A percentile compares a stretch with the other conserved stretches of the same genome.
Evolutionary conservation across 2,113 vertebrate species (phyloP).

Genomic region (Microcebus jonahi): DNA sequence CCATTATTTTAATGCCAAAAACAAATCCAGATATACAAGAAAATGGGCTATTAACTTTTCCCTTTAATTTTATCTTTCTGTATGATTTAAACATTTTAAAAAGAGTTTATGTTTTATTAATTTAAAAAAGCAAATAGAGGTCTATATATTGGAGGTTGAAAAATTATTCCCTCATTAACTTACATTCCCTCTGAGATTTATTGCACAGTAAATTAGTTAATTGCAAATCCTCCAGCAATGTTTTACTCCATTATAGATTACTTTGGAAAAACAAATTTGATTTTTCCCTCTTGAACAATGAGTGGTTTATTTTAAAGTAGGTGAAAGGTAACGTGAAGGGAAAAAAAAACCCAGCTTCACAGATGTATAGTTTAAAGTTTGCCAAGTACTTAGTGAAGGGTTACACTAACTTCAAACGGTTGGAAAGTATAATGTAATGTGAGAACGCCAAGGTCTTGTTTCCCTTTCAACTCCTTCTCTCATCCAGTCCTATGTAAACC

Average conservation of each 20-base stretch:
- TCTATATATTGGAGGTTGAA: constrained; percentile 35
- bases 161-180: constrained; percentile 25
- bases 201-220: constrained; percentile 43
- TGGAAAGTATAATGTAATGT: constrained; percentile 62
- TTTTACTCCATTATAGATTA: constrained; percentile 60
- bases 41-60: neutral
- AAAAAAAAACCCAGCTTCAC: neutral
- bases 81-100: constrained; percentile 48
- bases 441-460: constrained; percentile 45
- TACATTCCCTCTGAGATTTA: constrained; percentile 31
- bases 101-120: constrained; percentile 50
- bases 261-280: constrained; percentile 68
- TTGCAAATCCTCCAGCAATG: constrained; percentile 59
- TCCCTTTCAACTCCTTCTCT: constrained; percentile 30
- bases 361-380: constrained; percentile 64
- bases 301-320: constrained; percentile 78
- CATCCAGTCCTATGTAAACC: neutral
- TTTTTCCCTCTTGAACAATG: constrained; percentile 76
- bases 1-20: constrained; percentile 49
- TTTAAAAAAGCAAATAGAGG: constrained; percentile 47
- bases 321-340: constrained; percentile 70
- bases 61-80: constrained; percentile 41
- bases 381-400: constrained; percentile 63
- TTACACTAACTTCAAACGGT: constrained; percentile 57
- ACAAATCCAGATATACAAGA: constrained; percentile 6